Evolutionary conservation across 2,797 vertebrate genomes (phyloP), one percentile per base, ranked within the genome.

Genomic region (Cuculus canorus): DNA sequence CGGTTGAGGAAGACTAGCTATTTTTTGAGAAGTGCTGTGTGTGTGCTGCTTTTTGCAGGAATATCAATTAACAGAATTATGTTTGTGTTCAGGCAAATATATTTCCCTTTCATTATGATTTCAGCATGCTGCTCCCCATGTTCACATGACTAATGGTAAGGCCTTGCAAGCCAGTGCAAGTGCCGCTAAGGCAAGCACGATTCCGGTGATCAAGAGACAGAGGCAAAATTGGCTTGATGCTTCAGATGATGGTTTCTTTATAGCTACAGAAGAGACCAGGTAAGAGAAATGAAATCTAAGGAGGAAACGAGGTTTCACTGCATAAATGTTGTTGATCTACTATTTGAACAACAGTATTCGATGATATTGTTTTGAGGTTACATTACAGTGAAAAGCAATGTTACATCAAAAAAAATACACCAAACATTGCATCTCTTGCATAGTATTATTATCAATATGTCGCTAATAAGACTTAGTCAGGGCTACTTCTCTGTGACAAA

Each of bases 241-340:
- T 93, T 96, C 96, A 87, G 94, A 96, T 66, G 97, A 96, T 86
- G 95, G 95, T 84, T 97, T 97, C 92, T 97, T 97, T 92, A 94
- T 97, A 95, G 97, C 95, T 94, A 97, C 96, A 53, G 97, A 97
- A 88, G 97, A 97, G 94, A 97, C 97, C 86, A 97, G 97, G 97
- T 97, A 96, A 97, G 97, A 88, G 69, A 88, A 88, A 65, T n/a
- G 11, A 73, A 89, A 64, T 35, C 69, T 70, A 73, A 68, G 48
- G 53, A 60, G 54, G 56, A 80, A 88, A 79, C 3, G 1, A 88
- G 80, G 39, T 52, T 86, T 86, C 43, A 65, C 52, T 84, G 48
- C 18, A 17, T 79, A 48, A 5, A 0, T 82, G 45, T 60, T 80
- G 60, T 9, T 77, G 54, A 82, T 73, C 28, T 11, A 15, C 28